phyloP scores from a whole-genome alignment of 2,113 vertebrate genomes.

The Apeltes quadracus region DNA sequence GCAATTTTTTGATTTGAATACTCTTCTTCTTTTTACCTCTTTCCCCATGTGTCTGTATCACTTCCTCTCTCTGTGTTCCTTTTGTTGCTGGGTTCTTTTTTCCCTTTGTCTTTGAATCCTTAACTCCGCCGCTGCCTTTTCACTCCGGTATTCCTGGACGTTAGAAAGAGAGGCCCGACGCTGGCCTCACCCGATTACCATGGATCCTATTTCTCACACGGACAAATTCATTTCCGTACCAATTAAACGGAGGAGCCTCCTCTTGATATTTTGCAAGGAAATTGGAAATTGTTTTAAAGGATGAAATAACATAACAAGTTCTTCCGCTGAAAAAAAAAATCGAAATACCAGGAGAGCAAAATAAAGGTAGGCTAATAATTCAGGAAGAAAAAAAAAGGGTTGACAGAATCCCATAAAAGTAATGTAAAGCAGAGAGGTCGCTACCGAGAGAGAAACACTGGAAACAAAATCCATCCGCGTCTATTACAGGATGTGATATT shows the following conservation, averaged over 20 bases:
- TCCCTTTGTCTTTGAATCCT: slow-evolving; percentile 20
- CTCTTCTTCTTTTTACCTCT: slow-evolving; percentile 19
- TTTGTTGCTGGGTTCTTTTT: slow-evolving; percentile 21
- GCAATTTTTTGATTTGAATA: slow-evolving; percentile 66
- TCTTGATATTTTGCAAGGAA: slow-evolving; percentile 63
- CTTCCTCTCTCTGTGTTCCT: slow-evolving; percentile 30
- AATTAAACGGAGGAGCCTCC: slow-evolving; percentile 65
- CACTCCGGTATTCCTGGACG: background rate
- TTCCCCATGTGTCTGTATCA: slow-evolving; percentile 14
- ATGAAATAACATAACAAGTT: slow-evolving; percentile 62
- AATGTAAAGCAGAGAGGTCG: slow-evolving; percentile 25
- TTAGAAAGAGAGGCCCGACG: slow-evolving; percentile 2
- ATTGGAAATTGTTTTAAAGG: slow-evolving; percentile 59
- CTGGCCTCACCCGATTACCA: slow-evolving; percentile 64
- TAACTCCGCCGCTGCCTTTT: slow-evolving; percentile 14
- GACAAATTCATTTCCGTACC: slow-evolving; percentile 74
- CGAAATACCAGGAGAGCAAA: slow-evolving; percentile 51
- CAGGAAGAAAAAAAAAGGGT: slow-evolving; percentile 32
- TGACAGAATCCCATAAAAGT: slow-evolving; percentile 38
- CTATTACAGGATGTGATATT: slow-evolving; percentile 55
- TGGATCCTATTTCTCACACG: slow-evolving; percentile 68
- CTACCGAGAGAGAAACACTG: slow-evolving; percentile 11
- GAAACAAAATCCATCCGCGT: slow-evolving; percentile 40
- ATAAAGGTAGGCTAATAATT: slow-evolving; percentile 60
- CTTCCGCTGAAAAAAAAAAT: slow-evolving; percentile 32